Evolutionary conservation across 2,113 vertebrate species (phyloP), one percentile per base, ranked within the genome.

Genomic region (Echinops telfairi): DNA sequence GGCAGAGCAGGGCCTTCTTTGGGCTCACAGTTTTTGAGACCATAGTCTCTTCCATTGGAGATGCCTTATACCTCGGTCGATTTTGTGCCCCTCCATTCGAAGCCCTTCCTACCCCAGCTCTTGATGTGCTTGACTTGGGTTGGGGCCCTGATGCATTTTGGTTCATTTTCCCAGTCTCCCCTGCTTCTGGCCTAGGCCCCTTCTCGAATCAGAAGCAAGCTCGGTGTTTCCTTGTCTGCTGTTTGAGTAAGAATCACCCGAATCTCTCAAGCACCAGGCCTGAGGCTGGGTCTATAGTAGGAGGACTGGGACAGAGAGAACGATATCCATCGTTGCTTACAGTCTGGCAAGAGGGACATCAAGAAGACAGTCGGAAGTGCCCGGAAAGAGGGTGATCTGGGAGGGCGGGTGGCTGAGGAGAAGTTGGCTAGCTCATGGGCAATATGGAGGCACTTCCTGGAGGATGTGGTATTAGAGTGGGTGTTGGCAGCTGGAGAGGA

Each of bases 141-240:
- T 31, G 25, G 40, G 22, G 3, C 12, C 31, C 3, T 1, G 16
- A 4, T 77, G 53, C 82, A 64, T 23, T 9, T 6, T 33, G 40
- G 38, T 22, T 82, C 36, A 10, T 53, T 86, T 77, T 6, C 0
- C n/a, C 12, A 62, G 10, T 10, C 5, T 92, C 73, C n/a, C 83
- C 40, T 78, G 40, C 3, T 17, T 25, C 7, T 8, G 0, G 11
- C 19, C n/a, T 12, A 53, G 2, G 6, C 8, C 29, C 0, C 0
- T 70, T 20, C 88, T 70, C 10, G 68, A 64, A 57, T n/a, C 29
- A n/a, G 31, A 83, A 25, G 58, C 31, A 31, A 83, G 64, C 25
- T 9, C 20, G 64, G 15, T 89, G 19, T 15, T 82, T 79, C 43
- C 19, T 22, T 36, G 71, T 38, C 29, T 78, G 1, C 75, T 91